Conservation (phyloP, 1,140 invertebrate genomes). For the Zophobas morio region DNA sequence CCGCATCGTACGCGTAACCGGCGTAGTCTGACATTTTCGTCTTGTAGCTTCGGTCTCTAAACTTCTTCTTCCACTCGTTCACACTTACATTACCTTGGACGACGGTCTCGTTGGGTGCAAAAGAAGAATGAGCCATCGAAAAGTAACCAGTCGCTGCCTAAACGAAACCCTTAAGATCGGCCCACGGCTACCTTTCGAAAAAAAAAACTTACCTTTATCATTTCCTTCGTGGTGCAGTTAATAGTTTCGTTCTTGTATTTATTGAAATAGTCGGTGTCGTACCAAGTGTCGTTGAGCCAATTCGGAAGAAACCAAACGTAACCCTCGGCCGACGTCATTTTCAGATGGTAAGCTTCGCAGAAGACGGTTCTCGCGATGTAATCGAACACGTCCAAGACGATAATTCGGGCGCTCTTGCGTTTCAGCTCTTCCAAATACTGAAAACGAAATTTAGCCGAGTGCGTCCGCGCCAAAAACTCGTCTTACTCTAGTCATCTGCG, state of each 20-base stretch:
- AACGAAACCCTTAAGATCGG: conserved; percentile 28
- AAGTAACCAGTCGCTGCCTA: conserved; percentile 85
- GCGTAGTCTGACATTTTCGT: conserved; percentile 74
- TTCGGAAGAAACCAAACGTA: conserved; percentile 89
- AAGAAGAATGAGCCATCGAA: conserved; percentile 79
- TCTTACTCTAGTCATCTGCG: conserved; percentile 64
- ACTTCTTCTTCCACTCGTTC: conserved; percentile 72
- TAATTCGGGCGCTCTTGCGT: conserved; percentile 77
- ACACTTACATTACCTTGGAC: conserved; percentile 80
- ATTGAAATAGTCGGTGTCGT: conserved; percentile 76
- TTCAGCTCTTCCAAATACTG: conserved; percentile 82
- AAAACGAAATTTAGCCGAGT: conserved; percentile 1
- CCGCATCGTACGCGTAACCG: conserved; percentile 87
- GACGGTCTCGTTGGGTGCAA: conserved; percentile 72
- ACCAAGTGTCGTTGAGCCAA: conserved; percentile 80
- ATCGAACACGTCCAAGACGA: conserved; percentile 86
- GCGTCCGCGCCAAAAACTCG: not conserved
- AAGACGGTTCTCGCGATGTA: conserved; percentile 77
- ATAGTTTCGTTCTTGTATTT: conserved; percentile 68
- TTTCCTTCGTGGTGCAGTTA: conserved; percentile 75
- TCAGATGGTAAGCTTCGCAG: conserved; percentile 82
- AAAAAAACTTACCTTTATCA: conserved; percentile 70
- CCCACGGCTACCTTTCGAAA: not conserved
- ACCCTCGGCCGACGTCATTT: conserved; percentile 77
- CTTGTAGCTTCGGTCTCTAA: conserved; percentile 57